Evolutionary conservation across 2,888 invertebrate species (phyloP).

Genomic region (Campaea margaritaria): DNA sequence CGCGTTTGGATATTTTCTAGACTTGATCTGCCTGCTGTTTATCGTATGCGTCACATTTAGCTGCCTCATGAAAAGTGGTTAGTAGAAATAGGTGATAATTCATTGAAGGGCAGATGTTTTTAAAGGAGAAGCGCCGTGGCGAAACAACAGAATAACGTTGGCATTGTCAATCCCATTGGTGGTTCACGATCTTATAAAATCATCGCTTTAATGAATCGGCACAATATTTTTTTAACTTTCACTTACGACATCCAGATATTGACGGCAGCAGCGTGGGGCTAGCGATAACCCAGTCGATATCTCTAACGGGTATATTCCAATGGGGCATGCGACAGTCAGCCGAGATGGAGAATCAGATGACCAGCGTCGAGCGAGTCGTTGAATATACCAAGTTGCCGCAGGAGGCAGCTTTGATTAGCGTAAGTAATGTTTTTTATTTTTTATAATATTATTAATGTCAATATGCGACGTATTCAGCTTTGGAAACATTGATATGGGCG

Average conservation of each 20-base stretch:
- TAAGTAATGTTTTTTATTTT: conserved; percentile 42
- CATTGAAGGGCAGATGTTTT: no score
- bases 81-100: conserved; percentile 26
- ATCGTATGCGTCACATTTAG: conserved; percentile 87
- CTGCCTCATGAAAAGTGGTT: conserved; percentile 80
- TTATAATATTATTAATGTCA: no score
- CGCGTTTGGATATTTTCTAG: conserved; percentile 88
- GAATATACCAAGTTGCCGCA: conserved; percentile 87
- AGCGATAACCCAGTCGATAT: conserved; percentile 87
- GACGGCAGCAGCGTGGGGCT: conserved; percentile 86
- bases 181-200: no score
- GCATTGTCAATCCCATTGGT: no score
- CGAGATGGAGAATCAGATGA: conserved; percentile 92
- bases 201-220: no score
- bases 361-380: conserved; percentile 91
- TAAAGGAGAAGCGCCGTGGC: no score
- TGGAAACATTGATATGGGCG: no score
- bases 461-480: no score
- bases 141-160: no score
- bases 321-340: conserved; percentile 96
- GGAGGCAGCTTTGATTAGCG: conserved; percentile 75
- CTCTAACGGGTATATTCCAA: conserved; percentile 86
- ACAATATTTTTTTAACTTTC: no score
- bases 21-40: conserved; percentile 87
- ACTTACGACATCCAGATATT: conserved; percentile 65